These are phyloP conservation scores for Galerucella nymphaeae DNA, from an alignment of 2,888 invertebrate genomes.

Conservation along the genomic window DNA sequence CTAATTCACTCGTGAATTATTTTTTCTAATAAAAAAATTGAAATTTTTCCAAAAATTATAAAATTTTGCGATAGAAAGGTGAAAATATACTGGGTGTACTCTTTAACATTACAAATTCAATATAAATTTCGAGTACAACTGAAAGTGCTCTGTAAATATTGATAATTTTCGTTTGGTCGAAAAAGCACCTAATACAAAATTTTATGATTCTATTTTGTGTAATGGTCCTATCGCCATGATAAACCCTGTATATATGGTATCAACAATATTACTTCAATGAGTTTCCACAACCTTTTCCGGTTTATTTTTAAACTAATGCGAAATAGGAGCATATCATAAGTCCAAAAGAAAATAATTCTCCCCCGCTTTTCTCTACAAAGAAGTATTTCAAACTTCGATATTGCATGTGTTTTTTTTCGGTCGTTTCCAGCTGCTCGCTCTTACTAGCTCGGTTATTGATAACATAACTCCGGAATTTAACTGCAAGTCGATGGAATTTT, in stretches of 20 bases:
- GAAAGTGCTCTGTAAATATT: neutral
- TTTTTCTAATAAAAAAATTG: too few species aligned
- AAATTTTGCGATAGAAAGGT: too few species aligned
- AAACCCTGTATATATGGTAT: neutral
- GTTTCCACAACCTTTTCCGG: neutral
- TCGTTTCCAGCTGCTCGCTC: neutral
- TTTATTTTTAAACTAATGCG: conserved; percentile 23
- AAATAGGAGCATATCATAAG: conserved; percentile 15
- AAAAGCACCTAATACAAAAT: too few species aligned
- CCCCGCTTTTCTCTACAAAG: conserved; percentile 3
- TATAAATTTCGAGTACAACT: too few species aligned
- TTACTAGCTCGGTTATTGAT: conserved; percentile 30
- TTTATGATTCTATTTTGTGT: too few species aligned
- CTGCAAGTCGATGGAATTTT: conserved; percentile 31
- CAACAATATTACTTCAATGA: conserved; percentile 7
- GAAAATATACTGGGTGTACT: too few species aligned
- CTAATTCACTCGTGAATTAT: too few species aligned
- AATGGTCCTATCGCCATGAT: too few species aligned
- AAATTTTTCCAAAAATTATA: too few species aligned
- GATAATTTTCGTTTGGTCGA: neutral
- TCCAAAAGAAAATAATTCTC: conserved; percentile 31
- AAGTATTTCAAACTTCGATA: conserved; percentile 29
- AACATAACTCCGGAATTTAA: conserved; percentile 31
- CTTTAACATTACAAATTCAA: too few species aligned
- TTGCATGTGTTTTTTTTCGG: conserved; percentile 20